These are phyloP conservation scores for Phyllopteryx taeniolatus DNA, from an alignment of 2,113 vertebrate species.

Conservation along the genomic window DNA sequence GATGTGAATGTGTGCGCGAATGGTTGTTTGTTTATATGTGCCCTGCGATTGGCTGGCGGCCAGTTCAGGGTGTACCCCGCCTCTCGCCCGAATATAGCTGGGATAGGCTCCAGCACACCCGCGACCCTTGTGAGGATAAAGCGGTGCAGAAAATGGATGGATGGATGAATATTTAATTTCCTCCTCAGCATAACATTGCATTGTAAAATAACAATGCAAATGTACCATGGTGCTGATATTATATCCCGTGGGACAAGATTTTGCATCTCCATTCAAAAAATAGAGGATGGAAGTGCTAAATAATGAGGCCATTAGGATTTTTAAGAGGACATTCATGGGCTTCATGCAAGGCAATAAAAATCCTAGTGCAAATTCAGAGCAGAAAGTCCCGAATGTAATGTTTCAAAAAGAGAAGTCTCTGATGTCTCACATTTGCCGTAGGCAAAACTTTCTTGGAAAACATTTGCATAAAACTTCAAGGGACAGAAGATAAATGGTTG, in stretches of 20 bases:
- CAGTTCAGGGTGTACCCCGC: too few species aligned
- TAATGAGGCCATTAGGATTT: constrained; percentile 4
- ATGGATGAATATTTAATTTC: background rate
- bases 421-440: background rate
- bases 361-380: background rate
- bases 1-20: too few species aligned
- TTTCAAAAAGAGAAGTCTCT: background rate
- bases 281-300: background rate
- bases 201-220: background rate
- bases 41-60: too few species aligned
- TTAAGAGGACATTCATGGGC: background rate
- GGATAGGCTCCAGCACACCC: too few species aligned
- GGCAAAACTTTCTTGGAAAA: background rate
- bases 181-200: background rate
- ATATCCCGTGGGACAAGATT: background rate
- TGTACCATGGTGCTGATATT: background rate
- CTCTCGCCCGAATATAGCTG: too few species aligned
- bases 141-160: too few species aligned
- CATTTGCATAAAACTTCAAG: background rate
- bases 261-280: background rate
- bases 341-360: background rate
- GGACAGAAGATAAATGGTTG: background rate
- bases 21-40: too few species aligned
- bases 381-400: background rate
- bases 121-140: too few species aligned